Percentiles rank a stretch among this genome's conserved stretches.
Evolutionary conservation across 2,113 vertebrate genomes (phyloP).

Genomic region (Garra rufa): DNA sequence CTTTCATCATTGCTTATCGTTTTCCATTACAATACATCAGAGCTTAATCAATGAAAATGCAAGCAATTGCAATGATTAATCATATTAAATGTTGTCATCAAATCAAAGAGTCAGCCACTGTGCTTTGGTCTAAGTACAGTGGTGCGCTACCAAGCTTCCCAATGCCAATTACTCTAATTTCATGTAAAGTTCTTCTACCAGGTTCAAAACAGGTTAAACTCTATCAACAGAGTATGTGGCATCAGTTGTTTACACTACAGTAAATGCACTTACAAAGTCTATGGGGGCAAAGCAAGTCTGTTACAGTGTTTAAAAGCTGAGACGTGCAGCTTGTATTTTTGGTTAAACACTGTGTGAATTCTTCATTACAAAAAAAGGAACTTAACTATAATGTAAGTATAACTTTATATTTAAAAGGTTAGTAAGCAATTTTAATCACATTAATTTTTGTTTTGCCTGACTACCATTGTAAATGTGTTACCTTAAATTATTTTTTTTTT

Average conservation of each 20-base stretch:
- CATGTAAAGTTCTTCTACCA: neutral
- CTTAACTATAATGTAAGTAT: neutral
- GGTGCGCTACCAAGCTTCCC: neutral
- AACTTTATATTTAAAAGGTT: too few relatives aligned
- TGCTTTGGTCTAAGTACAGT: neutral
- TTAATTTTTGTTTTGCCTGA: neutral
- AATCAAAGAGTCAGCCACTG: conserved; percentile 5
- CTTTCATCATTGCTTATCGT: conserved; percentile 33
- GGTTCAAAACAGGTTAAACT: neutral
- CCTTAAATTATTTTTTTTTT: neutral
- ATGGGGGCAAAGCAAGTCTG: neutral
- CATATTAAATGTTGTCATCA: conserved; percentile 45
- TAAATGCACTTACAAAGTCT: neutral
- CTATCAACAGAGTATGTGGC: neutral
- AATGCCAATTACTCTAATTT: neutral
- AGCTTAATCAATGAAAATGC: conserved; percentile 49
- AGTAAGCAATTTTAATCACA: neutral
- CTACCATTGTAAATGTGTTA: neutral
- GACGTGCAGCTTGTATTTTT: neutral
- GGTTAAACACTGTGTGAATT: neutral
- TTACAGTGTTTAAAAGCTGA: neutral
- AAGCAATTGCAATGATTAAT: conserved; percentile 51
- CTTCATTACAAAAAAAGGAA: neutral
- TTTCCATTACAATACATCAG: conserved; percentile 39
- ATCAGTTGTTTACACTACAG: neutral